A percentile compares a stretch with the other conserved stretches of the same genome.
Evolutionary conservation across 2,797 vertebrate species (phyloP).

Genomic region (Chromobotia macracanthus): DNA sequence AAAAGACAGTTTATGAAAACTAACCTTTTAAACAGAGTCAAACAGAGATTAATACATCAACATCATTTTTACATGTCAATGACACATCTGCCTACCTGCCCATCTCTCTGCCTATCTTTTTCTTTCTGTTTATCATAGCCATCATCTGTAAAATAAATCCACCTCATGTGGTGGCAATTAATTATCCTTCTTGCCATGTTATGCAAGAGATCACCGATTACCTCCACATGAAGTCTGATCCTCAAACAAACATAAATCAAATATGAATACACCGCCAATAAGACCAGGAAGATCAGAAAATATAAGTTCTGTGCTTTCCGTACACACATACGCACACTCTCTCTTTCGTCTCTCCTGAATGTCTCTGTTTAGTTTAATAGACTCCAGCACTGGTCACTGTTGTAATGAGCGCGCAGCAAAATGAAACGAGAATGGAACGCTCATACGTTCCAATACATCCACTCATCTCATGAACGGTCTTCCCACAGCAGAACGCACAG

Average conservation of each 20-base stretch:
- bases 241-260: background rate
- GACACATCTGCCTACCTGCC: too few species aligned
- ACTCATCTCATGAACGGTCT: constrained; percentile 40
- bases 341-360: background rate
- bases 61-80: too few species aligned
- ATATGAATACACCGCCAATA: too few species aligned
- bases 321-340: background rate
- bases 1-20: too few species aligned
- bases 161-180: constrained; percentile 47
- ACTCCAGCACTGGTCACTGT: constrained; percentile 32
- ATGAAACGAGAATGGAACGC: constrained; percentile 19
- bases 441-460: constrained; percentile 18
- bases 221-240: background rate
- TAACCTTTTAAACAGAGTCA: too few species aligned
- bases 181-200: constrained; percentile 18
- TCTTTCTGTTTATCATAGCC: background rate
- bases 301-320: too few species aligned
- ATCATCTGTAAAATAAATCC: constrained; percentile 8
- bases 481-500: constrained; percentile 52
- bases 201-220: constrained; percentile 39
- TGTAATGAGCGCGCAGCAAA: constrained; percentile 10
- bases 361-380: constrained; percentile 12
- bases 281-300: too few species aligned
- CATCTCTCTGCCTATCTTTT: too few species aligned
- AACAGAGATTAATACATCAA: too few species aligned